Evolutionary conservation across 2,113 vertebrate species (phyloP).

Genomic region (Rhea americana): DNA sequence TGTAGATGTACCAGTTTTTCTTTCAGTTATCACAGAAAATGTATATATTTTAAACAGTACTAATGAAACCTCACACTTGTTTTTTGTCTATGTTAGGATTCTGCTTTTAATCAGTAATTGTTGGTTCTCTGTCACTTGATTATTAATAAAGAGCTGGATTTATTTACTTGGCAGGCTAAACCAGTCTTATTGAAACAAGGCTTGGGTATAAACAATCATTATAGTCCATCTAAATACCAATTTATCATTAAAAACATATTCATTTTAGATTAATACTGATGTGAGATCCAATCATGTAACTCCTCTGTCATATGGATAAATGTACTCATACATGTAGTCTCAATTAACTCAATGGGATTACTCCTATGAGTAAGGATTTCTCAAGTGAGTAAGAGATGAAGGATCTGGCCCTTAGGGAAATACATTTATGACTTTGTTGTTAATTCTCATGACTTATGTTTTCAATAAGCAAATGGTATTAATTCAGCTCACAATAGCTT

Average conservation of each 20-base stretch:
- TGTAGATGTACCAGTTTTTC: background rate
- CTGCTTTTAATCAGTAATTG: slow-evolving; percentile 24
- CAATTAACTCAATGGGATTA: slow-evolving; percentile 42
- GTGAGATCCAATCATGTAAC: background rate
- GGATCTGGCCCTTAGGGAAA: slow-evolving; percentile 51
- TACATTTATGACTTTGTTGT: slow-evolving; percentile 68
- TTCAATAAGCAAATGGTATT: slow-evolving; percentile 72
- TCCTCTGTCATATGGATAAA: slow-evolving; percentile 11
- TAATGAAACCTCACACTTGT: slow-evolving; percentile 11
- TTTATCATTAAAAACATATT: slow-evolving; percentile 64
- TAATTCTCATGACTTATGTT: slow-evolving; percentile 67
- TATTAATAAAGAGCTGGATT: slow-evolving; percentile 52
- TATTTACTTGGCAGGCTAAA: slow-evolving; percentile 48
- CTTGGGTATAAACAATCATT: slow-evolving; percentile 24
- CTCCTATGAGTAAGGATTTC: slow-evolving; percentile 18
- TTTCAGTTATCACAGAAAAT: background rate
- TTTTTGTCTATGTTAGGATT: slow-evolving; percentile 10
- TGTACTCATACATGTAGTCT: slow-evolving; percentile 31
- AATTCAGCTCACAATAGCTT: slow-evolving; percentile 70
- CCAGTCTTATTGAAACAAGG: slow-evolving; percentile 56
- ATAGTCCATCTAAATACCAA: slow-evolving; percentile 38
- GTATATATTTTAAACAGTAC: background rate
- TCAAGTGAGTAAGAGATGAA: slow-evolving; percentile 36
- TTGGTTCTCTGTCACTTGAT: slow-evolving; percentile 18
- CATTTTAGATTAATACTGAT: slow-evolving; percentile 25